A percentile compares a stretch with the other conserved stretches of the same genome.
phyloP scores from a whole-genome alignment of 2,113 vertebrate genomes.

The Cyanoramphus novaezelandiae region DNA sequence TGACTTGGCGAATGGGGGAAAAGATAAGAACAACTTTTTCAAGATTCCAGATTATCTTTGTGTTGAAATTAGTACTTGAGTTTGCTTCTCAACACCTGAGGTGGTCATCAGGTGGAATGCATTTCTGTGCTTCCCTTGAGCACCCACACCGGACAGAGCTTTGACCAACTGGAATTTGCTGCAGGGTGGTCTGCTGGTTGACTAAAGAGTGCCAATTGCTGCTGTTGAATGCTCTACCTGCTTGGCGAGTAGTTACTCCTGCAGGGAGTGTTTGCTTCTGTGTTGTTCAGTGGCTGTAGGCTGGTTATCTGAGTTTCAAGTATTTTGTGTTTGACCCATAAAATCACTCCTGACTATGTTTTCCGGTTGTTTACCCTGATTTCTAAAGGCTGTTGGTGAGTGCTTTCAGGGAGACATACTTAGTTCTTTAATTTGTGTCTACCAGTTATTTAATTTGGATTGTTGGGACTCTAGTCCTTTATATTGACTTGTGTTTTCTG shows the following conservation, averaged over 20 bases:
- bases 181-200: not conserved
- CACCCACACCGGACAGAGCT: rapidly evolving
- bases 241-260: not conserved
- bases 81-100: not conserved
- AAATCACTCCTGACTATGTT: not conserved
- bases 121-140: not conserved
- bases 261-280: not conserved
- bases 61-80: not conserved
- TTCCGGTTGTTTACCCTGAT: not conserved
- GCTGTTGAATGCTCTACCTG: not conserved
- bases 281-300: not conserved
- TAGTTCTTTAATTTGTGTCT: not conserved
- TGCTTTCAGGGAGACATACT: not conserved
- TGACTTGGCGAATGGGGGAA: not conserved
- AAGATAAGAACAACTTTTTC: not conserved
- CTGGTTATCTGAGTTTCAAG: not conserved
- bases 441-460: not conserved
- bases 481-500: not conserved
- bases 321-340: not conserved
- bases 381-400: not conserved
- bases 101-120: not conserved
- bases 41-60: not conserved
- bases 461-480: not conserved
- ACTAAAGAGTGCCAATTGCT: not conserved
- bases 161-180: not conserved